A percentile compares a stretch with the other conserved stretches of the same genome.
These are phyloP conservation scores for Subanguina moxae DNA, from an alignment of 1,140 invertebrate genomes.

Conservation along the genomic window DNA sequence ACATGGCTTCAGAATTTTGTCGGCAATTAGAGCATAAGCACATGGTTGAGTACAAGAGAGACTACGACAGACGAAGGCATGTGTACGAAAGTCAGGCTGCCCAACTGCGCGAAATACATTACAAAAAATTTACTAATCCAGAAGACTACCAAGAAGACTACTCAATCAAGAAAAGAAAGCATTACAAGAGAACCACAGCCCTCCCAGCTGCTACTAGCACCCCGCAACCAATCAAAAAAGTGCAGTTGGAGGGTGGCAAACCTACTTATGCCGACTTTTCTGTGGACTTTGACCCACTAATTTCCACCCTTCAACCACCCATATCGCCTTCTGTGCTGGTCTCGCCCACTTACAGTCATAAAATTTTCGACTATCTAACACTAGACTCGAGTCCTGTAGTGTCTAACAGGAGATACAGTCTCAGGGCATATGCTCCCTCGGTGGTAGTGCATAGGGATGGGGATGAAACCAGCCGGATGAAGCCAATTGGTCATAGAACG, in stretches of 20 bases:
- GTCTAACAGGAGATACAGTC: too few relatives aligned
- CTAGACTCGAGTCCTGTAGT: too few relatives aligned
- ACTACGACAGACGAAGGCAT: slow-evolving; percentile 33
- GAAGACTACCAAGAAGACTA: not conserved
- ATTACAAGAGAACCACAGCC: not conserved
- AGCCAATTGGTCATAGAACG: too few relatives aligned
- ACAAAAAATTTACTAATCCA: too few relatives aligned
- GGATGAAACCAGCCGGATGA: too few relatives aligned
- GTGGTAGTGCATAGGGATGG: too few relatives aligned
- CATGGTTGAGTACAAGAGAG: slow-evolving; percentile 23
- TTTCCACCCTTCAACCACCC: not conserved
- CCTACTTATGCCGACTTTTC: slow-evolving; percentile 2
- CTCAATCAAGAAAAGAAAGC: not conserved
- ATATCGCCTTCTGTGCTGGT: not conserved
- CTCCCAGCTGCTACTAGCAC: not conserved
- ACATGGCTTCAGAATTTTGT: slow-evolving; percentile 44
- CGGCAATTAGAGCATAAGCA: slow-evolving; percentile 47
- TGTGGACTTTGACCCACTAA: not conserved
- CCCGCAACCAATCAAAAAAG: not conserved
- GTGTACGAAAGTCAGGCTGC: not conserved
- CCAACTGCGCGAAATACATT: slow-evolving; percentile 1
- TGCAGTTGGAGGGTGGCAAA: not conserved
- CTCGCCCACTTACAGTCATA: too few relatives aligned
- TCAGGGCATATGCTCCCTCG: too few relatives aligned
- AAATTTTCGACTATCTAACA: too few relatives aligned